Percentiles rank a stretch among this genome's conserved stretches.
Evolutionary conservation across 2,888 invertebrate genomes (phyloP).

Genomic region (Periphyllus acericola): DNA sequence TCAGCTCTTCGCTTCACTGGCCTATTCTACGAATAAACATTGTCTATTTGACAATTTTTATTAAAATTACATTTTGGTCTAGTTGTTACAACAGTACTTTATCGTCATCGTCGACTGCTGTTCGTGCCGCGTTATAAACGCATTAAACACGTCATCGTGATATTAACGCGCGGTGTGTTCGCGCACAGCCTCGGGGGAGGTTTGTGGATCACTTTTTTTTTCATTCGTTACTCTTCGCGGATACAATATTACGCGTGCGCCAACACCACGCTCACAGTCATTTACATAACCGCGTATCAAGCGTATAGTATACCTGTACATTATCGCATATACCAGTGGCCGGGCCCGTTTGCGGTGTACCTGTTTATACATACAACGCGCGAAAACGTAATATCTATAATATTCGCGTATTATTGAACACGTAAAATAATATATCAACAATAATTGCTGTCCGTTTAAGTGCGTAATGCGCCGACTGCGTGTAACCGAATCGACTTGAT

Average conservation of each 20-base stretch:
- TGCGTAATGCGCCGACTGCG: not conserved
- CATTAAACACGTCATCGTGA: not conserved
- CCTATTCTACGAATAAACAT: no score
- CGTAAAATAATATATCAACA: no score
- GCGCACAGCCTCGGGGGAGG: not conserved
- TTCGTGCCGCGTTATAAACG: no score
- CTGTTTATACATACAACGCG: no score
- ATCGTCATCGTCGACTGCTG: no score
- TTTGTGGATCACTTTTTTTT: not conserved
- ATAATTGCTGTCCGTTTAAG: not conserved
- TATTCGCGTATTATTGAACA: not conserved
- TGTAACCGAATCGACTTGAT: not conserved
- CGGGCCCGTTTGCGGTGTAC: not conserved
- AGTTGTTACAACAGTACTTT: no score
- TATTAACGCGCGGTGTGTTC: not conserved
- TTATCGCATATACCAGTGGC: not conserved
- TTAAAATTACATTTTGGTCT: no score
- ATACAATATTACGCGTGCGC: not conserved
- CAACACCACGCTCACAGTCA: not conserved
- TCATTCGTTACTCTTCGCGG: not conserved
- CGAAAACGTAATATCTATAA: not conserved
- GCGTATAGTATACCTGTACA: not conserved
- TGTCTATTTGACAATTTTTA: no score
- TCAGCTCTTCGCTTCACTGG: no score
- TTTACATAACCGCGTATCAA: not conserved